Base-by-base conservation (phyloP, 2,888 invertebrate species). In the Bellardia bayeri region DNA sequence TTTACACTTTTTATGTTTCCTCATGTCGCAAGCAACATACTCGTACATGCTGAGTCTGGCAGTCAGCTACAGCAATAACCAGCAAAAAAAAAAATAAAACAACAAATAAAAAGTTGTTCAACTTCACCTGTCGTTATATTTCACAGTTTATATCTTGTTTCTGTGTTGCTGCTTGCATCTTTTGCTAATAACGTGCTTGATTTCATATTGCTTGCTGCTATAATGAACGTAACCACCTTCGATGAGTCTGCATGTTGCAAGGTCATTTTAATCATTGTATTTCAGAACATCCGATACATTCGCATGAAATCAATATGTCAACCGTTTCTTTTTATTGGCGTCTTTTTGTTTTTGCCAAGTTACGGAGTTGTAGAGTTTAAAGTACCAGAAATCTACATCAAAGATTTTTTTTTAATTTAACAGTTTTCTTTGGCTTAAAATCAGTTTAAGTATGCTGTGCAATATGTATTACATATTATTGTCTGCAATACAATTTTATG, bases 61-160 rank as follows among this genome's bases (percentile, higher is more conserved):
- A 56, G 30, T 42, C 2, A 13, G 13, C 42, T n/a, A 49, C 14
- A 37, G 37, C 23, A 23, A 37, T 6, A 37, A 37, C 37, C 4
- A 5, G 6, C 37, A 37, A 37, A 37, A 37, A 6, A 3, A 68
- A 42, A 68, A 8, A n/a, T 49, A 49, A 8, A 23, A 16, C 23
- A 16, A 16, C 23, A 63, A 42, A 33, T 13, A 23, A 56, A 87
- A 85, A 85, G 82, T 82, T 79, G 85, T 79, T 82, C 11, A 79
- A 85, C 85, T 79, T 82, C 85, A 85, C 82, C 85, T 87, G 85
- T 85, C 75, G 64, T 51, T 75, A 51, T 58, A 69, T 81, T 68
- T 78, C 33, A 54, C 54, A 30, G 66, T 64, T 82, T 83, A 80
- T 83, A 45, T 23, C 9, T 72, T 56, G 61, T 45, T 33, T 30